Conservation (phyloP, 2,797 vertebrate genomes). For the Knipowitschia caucasica region DNA sequence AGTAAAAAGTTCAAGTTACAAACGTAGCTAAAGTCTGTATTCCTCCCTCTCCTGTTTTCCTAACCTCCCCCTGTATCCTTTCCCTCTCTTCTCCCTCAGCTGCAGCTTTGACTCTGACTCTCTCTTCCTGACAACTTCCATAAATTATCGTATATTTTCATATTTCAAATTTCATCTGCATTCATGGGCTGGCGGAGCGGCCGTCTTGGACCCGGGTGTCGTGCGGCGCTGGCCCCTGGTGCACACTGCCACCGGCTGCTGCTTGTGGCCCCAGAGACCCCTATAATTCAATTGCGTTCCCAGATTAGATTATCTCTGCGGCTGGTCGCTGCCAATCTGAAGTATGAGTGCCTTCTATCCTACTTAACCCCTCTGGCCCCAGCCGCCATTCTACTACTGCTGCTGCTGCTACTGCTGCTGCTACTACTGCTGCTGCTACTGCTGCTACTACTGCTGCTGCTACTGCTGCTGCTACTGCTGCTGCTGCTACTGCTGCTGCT, state of each 20-base stretch:
- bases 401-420: too few relatives aligned
- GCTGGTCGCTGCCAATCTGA: constrained; percentile 99
- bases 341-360: constrained; percentile 99
- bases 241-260: constrained; percentile 88
- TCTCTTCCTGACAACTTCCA: constrained; percentile 98
- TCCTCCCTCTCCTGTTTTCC: constrained; percentile 2
- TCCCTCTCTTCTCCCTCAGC: constrained; percentile 74
- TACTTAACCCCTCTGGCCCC: constrained; percentile 99
- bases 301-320: constrained; percentile 99
- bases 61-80: constrained; percentile 22
- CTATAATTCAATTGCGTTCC: constrained; percentile 96
- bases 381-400: constrained; percentile 91
- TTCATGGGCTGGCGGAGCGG: constrained; percentile 79
- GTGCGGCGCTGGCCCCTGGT: constrained; percentile 58
- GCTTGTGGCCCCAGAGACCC: constrained; percentile 91
- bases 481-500: too few relatives aligned
- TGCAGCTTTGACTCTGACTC: constrained; percentile 70
- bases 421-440: too few relatives aligned
- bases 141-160: constrained; percentile 99
- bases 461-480: too few relatives aligned
- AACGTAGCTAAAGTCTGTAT: constrained; percentile 10
- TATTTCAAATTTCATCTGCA: constrained; percentile 99
- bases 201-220: constrained; percentile 79
- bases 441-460: too few relatives aligned
- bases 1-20: too few relatives aligned